Percentiles rank a stretch among this genome's conserved stretches.
phyloP scores from a whole-genome alignment of 2,797 vertebrate species.

The Crocodylus rhombifer region DNA sequence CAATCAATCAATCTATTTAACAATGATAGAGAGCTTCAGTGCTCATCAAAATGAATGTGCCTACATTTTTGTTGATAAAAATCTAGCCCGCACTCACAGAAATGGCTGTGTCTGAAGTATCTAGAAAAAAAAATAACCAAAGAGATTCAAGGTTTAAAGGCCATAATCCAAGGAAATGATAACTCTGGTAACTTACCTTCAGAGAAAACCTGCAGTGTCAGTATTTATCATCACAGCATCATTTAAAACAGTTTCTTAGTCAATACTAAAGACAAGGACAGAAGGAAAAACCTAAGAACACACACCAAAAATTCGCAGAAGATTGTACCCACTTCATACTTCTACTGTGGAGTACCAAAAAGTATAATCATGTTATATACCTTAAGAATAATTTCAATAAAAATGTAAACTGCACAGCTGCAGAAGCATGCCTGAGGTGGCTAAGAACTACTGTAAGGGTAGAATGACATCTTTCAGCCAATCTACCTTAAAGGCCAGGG shows the following conservation, averaged over 20 bases:
- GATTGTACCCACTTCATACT: not conserved
- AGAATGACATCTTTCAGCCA: not conserved
- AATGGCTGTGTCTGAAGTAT: not conserved
- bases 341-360: not conserved
- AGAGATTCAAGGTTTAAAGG: not conserved
- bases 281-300: slow-evolving; percentile 14
- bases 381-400: not conserved
- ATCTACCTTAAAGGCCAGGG: not conserved
- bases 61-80: too few relatives aligned
- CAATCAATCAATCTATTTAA: too few relatives aligned
- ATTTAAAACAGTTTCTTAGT: not conserved
- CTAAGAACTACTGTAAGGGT: not conserved
- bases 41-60: too few relatives aligned
- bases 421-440: not conserved
- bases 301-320: not conserved
- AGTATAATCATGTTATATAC: not conserved
- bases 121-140: too few relatives aligned
- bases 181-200: slow-evolving; percentile 53
- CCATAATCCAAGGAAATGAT: not conserved
- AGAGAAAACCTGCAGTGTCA: not conserved
- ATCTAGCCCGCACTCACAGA: not conserved
- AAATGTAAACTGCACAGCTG: not conserved
- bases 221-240: not conserved
- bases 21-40: too few relatives aligned
- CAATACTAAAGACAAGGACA: not conserved